Evolutionary conservation across 2,797 vertebrate species (phyloP), one percentile per base, ranked within the genome.

Genomic region (Protosalanx chinensis): DNA sequence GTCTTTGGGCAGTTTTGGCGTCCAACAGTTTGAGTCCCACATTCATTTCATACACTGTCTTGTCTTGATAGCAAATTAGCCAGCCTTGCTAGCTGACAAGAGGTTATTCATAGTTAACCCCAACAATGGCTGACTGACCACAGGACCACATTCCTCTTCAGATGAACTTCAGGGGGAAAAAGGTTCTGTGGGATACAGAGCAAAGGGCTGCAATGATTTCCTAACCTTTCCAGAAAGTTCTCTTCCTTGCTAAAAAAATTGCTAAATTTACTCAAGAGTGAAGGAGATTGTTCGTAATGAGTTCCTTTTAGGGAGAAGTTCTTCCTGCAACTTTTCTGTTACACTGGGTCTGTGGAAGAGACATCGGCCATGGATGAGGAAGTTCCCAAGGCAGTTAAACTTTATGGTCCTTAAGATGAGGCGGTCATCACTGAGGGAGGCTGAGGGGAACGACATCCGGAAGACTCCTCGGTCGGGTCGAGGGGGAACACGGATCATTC

Each of bases 381-480:
- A 86, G 83, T 86, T 87, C 83, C 69, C 81, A 84, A 78, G 77
- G 79, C 65, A 76, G 76, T 82, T 85, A 84, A 86, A 89, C 37
- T 81, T 85, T 76, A 85, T 76, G 63, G 73, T 61, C 41, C 75
- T 53, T 49, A 61, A 70, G 35, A 81, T 68, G 71, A 84, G 77
- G 75, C 18, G 12, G 53, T 53, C 64, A 76, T 30, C 67, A 70
- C 71, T 76, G 77, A 80, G 72, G 32, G 72, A 71, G 61, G 56
- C 59, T 29, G 66, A 66, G 66, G 41, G 72, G 72, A 68, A 20
- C 41, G 53, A 85, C 58, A 70, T 76, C 75, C 41, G 18, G 71
- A 33, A 67, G 60, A 64, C 49, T 27, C 32, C 41, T 46, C 13
- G n/a, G 12, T 59, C 13, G 20, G 23, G 51, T 20, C 16, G 63